Base-by-base conservation (phyloP, 1,140 invertebrate species). In the Copidosoma floridanum region DNA sequence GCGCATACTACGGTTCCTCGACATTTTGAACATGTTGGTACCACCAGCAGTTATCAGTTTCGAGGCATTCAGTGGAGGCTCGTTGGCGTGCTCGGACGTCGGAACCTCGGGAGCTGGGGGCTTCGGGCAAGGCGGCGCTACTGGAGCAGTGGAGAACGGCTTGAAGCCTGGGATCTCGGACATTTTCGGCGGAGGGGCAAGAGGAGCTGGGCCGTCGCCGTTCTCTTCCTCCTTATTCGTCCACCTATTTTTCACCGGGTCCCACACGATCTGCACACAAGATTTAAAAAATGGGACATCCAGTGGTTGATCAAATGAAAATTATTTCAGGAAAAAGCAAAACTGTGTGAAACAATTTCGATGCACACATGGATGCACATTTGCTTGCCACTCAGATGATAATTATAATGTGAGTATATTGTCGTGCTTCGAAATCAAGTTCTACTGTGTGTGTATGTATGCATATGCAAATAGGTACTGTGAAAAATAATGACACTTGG, bases 211-310 rank as follows among this genome's bases (percentile, higher is more conserved):
- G n/a, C 76, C 71, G 27, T 81, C 84, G 4, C 88, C 86, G 11
- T 82, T 85, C 69, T 86, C 86, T 41, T 85, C 88, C 67, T 93
- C 91, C 43, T 86, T 85, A 76, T 95, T 93, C n/a, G 85, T 83
- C 94, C 94, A 97, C 62, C 84, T 84, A 67, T 94, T 92, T 64
- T 85, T 87, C 8, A 88, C 84, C 53, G 87, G 82, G 82, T 96
- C 93, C 93, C 93, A 97, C 16, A 96, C 89, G 82, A 97, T 96
- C 91, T 93, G 71, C 11, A 69, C 41, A 65, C 58, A 61, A 65
- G 56, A 68, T 65, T n/a, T n/a, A n/a, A n/a, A n/a, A n/a, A n/a
- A n/a, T n/a, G n/a, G n/a, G n/a, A n/a, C n/a, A n/a, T n/a, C n/a
- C n/a, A n/a, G n/a, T n/a, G n/a, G n/a, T n/a, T n/a, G n/a, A n/a